phyloP scores from a whole-genome alignment of 1,140 invertebrate species.

The Lepidurus apus region DNA sequence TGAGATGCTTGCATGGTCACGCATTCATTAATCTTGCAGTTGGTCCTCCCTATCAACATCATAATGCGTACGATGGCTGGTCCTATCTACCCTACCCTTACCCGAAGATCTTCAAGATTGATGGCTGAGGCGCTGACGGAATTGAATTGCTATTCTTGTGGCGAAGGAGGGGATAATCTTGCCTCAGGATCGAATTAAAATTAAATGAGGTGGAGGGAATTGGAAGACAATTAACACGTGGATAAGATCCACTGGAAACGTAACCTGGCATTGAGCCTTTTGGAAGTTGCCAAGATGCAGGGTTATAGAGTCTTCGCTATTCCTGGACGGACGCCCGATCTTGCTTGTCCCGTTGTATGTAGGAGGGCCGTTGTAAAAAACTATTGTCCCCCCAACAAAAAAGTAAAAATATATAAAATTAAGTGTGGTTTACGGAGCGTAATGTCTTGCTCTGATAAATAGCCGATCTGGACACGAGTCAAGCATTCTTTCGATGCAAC shows the following conservation, averaged over 20 bases:
- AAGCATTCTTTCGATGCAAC: neutral
- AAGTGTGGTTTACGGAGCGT: neutral
- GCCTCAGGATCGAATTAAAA: neutral
- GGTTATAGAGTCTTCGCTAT: neutral
- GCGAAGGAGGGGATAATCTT: no score
- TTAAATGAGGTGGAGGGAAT: neutral
- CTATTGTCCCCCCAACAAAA: neutral
- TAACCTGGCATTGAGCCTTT: neutral
- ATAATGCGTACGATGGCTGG: neutral
- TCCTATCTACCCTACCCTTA: neutral
- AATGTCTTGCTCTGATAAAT: conserved; percentile 14
- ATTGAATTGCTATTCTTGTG: no score
- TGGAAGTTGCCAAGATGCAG: neutral
- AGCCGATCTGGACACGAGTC: neutral
- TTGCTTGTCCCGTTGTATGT: neutral
- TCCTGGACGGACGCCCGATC: neutral
- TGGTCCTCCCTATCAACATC: neutral
- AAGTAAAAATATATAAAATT: neutral
- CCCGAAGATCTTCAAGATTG: conserved; percentile 16
- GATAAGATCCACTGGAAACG: neutral
- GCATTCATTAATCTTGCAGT: neutral
- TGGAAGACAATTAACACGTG: neutral
- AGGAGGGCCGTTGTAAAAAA: neutral
- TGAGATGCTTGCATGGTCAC: no score
- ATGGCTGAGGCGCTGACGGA: neutral